Conservation (phyloP, 2,888 invertebrate genomes). For the Liposcelis brunnea region DNA sequence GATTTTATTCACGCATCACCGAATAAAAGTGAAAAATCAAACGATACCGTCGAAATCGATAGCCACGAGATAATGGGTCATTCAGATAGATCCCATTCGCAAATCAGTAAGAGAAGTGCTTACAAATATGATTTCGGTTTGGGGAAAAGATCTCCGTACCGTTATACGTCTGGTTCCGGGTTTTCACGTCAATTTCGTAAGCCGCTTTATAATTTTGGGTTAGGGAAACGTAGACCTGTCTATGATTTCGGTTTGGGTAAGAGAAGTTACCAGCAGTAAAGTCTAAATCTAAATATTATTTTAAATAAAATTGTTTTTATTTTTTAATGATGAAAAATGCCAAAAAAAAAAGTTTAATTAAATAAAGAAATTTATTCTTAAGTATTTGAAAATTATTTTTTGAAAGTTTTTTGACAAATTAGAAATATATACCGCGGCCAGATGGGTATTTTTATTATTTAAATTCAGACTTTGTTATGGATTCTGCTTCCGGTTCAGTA, state of each 20-base stretch:
- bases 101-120: slow-evolving; percentile 25
- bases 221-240: slow-evolving; percentile 16
- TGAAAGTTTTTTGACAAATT: too few species aligned
- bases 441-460: too few species aligned
- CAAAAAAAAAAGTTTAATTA: too few species aligned
- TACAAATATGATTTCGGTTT: slow-evolving; percentile 51
- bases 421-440: too few species aligned
- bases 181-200: slow-evolving; percentile 11
- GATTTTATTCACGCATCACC: slow-evolving; percentile 11
- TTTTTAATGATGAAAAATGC: neutral
- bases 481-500: too few species aligned
- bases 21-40: slow-evolving; percentile 3
- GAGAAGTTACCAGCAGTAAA: slow-evolving; percentile 18
- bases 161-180: slow-evolving; percentile 16
- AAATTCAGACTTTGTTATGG: too few species aligned
- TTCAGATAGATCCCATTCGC: neutral
- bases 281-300: neutral
- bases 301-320: neutral
- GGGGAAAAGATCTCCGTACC: slow-evolving; percentile 39
- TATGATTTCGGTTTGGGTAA: slow-evolving; percentile 37
- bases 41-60: slow-evolving; percentile 2
- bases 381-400: too few species aligned
- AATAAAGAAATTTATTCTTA: too few species aligned
- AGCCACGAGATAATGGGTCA: slow-evolving; percentile 8
- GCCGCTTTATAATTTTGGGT: slow-evolving; percentile 13